Evolutionary conservation across 2,888 invertebrate species (phyloP), one percentile per base, ranked within the genome.

Genomic region (Pimpla rufipes): DNA sequence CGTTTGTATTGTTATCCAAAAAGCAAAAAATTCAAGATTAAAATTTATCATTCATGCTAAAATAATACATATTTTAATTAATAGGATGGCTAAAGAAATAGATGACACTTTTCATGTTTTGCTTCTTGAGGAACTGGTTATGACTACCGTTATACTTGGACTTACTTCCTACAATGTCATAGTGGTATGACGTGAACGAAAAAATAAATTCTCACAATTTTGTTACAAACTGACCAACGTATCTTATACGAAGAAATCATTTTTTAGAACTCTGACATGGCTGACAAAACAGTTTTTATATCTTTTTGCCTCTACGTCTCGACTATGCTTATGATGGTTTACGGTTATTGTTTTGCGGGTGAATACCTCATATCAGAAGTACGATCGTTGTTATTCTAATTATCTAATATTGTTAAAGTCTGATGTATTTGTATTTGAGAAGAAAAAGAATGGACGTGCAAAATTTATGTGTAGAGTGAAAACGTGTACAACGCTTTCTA

Each of bases 401-500:
- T 29, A 29, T 5, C 29, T 29, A 2, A 29, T 29, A 5, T 29
- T 11, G 0, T 37, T 52, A 2, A 77, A 68, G 37, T 5, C 40
- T 8, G 13, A 35, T 13, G 2, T 59, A n/a, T 7, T 23, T 66
- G 0, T 11, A 57, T 77, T 8, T 21, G 57, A 50, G 40, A n/a
- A 13, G 1, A 18, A 62, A 57, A 42, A 40, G 16, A 18, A 52
- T 21, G 1, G 6, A 18, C 16, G 42, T 16, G 8, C 21, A 21
- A 55, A 1, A 57, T 70, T 62, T 68, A 8, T 57, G 45, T 64
- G 37, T 55, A 87, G 88, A 95, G 95, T 85, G 93, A 94, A 87
- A 90, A 93, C 0, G 91, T 95, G 2, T 92, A 94, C 0, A 93
- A 94, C 35, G 93, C 93, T 57, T 89, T 95, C 84, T 95, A 95